Evolutionary conservation across 2,888 invertebrate genomes (phyloP), one percentile per base, ranked within the genome.

Genomic region (Achlya flavicornis): DNA sequence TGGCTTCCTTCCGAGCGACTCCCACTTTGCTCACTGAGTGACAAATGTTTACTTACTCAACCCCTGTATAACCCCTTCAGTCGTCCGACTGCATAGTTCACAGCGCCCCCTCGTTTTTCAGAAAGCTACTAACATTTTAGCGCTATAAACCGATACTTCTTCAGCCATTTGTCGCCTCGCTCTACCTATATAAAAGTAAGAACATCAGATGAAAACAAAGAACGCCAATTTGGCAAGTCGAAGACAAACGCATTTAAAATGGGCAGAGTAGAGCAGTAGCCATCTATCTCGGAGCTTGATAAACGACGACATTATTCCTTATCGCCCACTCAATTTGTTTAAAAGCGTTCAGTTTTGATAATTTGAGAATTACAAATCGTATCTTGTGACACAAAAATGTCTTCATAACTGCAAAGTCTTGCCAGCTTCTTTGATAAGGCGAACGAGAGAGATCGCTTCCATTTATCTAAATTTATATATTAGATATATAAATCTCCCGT

Each of bases 241-340:
- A 88, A 92, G 93, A 92, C 93, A 91, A 93, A 93, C 92, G 92
- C 89, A 91, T 93, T 93, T 93, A 93, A 93, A 93, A 93, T 93
- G 93, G 93, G 92, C 87, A 91, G 90, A 92, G 92, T 87, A 90
- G 91, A 92, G 91, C 90, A 87, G 88, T 86, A 84, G 86, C 89
- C 90, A 93, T 93, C 92, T 90, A 93, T 93, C 93, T 92, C 85
- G 78, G 85, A 86, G 89, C 91, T 91, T 93, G 93, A 93, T 92
- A 93, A 93, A 93, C 90, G 93, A 91, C 92, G 92, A 92, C 93
- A 93, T 93, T 93, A 93, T 91, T 93, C 89, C 91, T 93, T 93
- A 93, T 93, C 93, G 91, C 92, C 92, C 90, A 92, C 93, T 93
- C 93, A 93, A 93, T 93, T 93, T 93, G 92, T 93, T 92, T 92